phyloP scores from a whole-genome alignment of 2,888 invertebrate genomes.

The Gymnoscelis rufifasciata region DNA sequence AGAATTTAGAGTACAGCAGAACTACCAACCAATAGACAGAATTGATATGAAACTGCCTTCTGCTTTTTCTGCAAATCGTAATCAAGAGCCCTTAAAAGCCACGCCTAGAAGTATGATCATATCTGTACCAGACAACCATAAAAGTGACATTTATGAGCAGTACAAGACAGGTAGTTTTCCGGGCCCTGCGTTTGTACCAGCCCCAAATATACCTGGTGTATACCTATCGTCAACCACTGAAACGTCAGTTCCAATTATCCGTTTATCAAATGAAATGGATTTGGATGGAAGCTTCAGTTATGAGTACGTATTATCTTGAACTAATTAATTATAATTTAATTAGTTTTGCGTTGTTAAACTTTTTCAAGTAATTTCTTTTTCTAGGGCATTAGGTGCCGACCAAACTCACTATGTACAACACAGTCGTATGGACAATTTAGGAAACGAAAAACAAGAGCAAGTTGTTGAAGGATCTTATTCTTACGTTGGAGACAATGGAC shows the following conservation, averaged over 20 bases:
- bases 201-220: slow-evolving; percentile 52
- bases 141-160: slow-evolving; percentile 43
- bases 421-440: slow-evolving; percentile 77
- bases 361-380: background rate
- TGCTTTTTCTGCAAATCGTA: slow-evolving; percentile 33
- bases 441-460: slow-evolving; percentile 79
- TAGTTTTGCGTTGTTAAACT: background rate
- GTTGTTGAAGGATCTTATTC: slow-evolving; percentile 82
- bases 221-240: slow-evolving; percentile 66
- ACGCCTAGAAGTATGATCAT: slow-evolving; percentile 48
- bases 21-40: slow-evolving; percentile 55
- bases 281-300: slow-evolving; percentile 78
- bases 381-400: slow-evolving; percentile 71
- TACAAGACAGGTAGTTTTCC: slow-evolving; percentile 49
- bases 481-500: slow-evolving; percentile 81
- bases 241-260: slow-evolving; percentile 72
- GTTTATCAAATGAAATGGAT: slow-evolving; percentile 77
- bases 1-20: slow-evolving; percentile 43
- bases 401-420: slow-evolving; percentile 77
- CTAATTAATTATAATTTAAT: background rate
- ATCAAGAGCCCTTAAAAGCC: slow-evolving; percentile 35
- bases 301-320: slow-evolving; percentile 59
- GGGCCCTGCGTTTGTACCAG: slow-evolving; percentile 48
- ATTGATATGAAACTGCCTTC: slow-evolving; percentile 51
- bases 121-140: slow-evolving; percentile 12